phyloP scores from a whole-genome alignment of 2,113 vertebrate species.

The Megaceryle maxima region DNA sequence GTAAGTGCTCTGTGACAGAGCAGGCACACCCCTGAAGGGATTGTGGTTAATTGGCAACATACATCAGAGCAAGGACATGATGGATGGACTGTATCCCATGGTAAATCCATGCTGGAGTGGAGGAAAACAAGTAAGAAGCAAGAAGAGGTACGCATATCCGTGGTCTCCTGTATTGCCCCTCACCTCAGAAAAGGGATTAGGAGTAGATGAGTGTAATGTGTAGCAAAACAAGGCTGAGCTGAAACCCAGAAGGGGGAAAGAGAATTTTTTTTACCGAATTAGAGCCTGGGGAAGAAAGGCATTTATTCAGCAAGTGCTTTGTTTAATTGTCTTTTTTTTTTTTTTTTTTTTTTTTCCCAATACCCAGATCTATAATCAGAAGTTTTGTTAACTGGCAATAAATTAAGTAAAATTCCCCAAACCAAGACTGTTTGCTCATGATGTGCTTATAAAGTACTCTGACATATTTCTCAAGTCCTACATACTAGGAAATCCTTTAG shows the following conservation, averaged over 20 bases:
- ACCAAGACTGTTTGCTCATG: not conserved
- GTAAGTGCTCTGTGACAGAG: not conserved
- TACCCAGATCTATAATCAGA: not conserved
- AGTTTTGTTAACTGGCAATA: not conserved
- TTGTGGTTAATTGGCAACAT: not conserved
- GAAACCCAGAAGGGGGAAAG: not conserved
- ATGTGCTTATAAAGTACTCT: not conserved
- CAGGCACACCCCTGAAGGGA: not conserved
- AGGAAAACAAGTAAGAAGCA: not conserved
- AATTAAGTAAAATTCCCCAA: not conserved
- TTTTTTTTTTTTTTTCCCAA: not conserved
- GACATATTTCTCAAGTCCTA: not conserved
- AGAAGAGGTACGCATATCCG: not conserved
- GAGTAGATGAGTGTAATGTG: not conserved
- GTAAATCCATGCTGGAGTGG: not conserved
- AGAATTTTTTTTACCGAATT: not conserved
- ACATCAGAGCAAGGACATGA: not conserved
- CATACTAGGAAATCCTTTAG: not conserved
- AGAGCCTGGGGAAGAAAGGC: not conserved
- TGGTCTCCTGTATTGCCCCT: not conserved
- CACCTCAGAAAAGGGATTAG: not conserved
- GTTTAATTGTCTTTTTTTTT: not conserved
- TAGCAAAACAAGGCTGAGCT: not conserved
- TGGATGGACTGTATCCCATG: accelerated
- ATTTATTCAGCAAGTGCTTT: not conserved